Evolutionary conservation across 2,113 vertebrate genomes (phyloP).

Genomic region (Dipodomys merriami): DNA sequence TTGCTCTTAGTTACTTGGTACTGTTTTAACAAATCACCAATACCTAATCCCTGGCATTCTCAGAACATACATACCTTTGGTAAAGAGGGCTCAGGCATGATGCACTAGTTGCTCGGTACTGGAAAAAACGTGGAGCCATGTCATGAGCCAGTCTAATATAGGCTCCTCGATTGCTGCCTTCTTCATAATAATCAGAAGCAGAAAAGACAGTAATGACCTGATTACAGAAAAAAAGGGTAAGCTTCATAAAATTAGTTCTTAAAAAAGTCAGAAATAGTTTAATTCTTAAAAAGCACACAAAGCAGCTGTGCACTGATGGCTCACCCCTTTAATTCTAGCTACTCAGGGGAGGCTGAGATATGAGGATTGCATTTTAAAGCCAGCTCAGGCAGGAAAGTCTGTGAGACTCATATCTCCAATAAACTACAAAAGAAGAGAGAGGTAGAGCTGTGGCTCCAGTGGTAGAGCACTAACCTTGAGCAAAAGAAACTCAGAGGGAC

Average conservation of each 20-base stretch:
- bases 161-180: constrained; percentile 96
- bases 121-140: constrained; percentile 90
- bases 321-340: no score
- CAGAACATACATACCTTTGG: constrained; percentile 88
- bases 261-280: constrained; percentile 58
- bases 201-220: constrained; percentile 99
- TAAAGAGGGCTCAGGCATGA: constrained; percentile 89
- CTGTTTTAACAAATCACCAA: not conserved
- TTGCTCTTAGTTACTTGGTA: constrained; percentile 8
- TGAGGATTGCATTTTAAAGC: no score
- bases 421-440: no score
- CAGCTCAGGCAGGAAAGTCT: no score
- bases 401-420: no score
- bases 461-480: no score
- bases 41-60: not conserved
- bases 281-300: constrained; percentile 42
- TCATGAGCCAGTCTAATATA: constrained; percentile 93
- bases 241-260: constrained; percentile 47
- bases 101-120: constrained; percentile 92
- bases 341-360: no score
- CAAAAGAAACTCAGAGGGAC: no score
- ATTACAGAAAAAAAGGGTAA: constrained; percentile 64
- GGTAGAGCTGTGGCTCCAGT: no score
- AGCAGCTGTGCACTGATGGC: no score
- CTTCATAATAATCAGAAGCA: constrained; percentile 98